Evolutionary conservation across 2,113 vertebrate genomes (phyloP).

Genomic region (Bubo bubo): DNA sequence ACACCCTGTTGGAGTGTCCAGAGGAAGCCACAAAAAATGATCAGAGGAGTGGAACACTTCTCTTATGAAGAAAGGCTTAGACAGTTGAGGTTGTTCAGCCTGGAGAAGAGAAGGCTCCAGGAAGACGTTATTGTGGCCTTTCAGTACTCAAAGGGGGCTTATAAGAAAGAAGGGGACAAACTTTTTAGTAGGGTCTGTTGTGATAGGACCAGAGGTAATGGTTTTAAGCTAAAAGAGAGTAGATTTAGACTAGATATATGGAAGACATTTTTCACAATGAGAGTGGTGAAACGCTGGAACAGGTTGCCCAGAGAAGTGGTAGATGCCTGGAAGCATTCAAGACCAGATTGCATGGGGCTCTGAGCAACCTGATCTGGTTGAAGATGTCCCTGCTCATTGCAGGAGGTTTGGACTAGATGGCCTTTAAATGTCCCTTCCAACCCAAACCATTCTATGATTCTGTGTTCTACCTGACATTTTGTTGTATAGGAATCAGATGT

Average conservation of each 20-base stretch:
- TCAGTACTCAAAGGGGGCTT: not conserved
- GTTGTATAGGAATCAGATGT: accelerated
- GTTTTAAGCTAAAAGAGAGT: not conserved
- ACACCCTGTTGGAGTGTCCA: not conserved
- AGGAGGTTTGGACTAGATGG: not conserved
- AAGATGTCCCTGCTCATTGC: not conserved
- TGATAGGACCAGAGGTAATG: not conserved
- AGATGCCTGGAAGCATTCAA: not conserved
- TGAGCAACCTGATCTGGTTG: not conserved
- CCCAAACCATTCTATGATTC: too few relatives aligned
- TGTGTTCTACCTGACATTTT: not conserved
- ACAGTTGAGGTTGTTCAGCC: not conserved
- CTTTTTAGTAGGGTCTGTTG: not conserved
- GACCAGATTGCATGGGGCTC: not conserved
- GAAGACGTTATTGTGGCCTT: not conserved
- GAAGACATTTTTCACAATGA: not conserved
- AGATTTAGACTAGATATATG: not conserved
- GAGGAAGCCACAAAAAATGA: not conserved
- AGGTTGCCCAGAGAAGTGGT: not conserved
- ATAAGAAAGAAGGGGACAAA: not conserved
- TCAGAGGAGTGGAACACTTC: not conserved
- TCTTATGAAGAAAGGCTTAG: not conserved
- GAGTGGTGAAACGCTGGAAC: not conserved
- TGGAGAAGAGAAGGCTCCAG: not conserved
- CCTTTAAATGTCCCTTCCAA: not conserved